These are phyloP conservation scores for Ellobium chinense DNA, from an alignment of 2,888 invertebrate genomes.

Conservation along the genomic window DNA sequence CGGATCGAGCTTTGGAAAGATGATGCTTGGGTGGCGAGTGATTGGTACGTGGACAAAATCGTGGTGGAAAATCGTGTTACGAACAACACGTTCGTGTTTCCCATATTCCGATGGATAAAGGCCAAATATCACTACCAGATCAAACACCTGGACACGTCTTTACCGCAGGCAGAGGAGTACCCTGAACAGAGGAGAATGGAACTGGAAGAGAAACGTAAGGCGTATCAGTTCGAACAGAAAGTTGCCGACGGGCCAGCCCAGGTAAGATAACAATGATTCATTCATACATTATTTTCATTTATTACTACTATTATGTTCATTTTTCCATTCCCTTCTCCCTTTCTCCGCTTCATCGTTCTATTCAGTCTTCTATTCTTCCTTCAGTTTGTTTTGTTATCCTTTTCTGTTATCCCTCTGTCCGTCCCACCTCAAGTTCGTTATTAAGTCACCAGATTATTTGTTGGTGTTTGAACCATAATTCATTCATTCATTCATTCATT, in stretches of 20 bases:
- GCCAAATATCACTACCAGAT: conserved; percentile 76
- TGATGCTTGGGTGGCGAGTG: conserved; percentile 72
- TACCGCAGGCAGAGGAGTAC: conserved; percentile 78
- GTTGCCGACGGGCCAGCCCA: conserved; percentile 63
- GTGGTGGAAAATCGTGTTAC: conserved; percentile 69
- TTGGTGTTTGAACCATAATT: too few species aligned
- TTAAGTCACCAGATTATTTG: too few species aligned
- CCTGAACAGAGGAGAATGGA: conserved; percentile 76
- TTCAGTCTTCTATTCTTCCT: too few species aligned
- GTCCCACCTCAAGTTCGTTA: too few species aligned
- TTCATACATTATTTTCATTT: background rate
- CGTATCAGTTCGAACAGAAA: conserved; percentile 61
- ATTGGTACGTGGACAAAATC: conserved; percentile 78
- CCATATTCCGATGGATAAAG: conserved; percentile 79
- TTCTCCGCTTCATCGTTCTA: too few species aligned
- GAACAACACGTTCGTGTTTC: conserved; percentile 73
- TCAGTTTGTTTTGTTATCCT: too few species aligned
- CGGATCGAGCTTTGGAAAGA: conserved; percentile 77
- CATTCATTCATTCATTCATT: too few species aligned
- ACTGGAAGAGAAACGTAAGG: conserved; percentile 74
- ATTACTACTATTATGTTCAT: too few species aligned
- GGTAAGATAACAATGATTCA: conserved; percentile 54
- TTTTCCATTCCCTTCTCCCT: too few species aligned
- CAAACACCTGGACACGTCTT: conserved; percentile 76
- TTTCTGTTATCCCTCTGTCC: too few species aligned